Conservation (phyloP, 2,113 vertebrate genomes). For the Cebidichthys violaceus region DNA sequence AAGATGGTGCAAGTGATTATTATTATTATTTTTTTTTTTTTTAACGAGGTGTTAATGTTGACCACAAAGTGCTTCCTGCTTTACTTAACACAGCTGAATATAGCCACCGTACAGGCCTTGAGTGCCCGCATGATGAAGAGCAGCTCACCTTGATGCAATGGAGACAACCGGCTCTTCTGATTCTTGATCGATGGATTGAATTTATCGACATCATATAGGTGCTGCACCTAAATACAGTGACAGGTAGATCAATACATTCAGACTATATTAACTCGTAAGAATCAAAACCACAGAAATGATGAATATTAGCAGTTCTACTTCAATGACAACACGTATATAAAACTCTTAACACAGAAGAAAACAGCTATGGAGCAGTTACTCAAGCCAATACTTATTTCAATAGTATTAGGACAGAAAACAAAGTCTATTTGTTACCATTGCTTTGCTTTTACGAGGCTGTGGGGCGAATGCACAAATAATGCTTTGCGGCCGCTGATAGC, state of each 20-base stretch:
- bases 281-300: background rate
- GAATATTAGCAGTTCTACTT: background rate
- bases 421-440: background rate
- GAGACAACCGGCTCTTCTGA: constrained; percentile 43
- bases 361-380: background rate
- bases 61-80: background rate
- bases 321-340: background rate
- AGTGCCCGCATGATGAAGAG: background rate
- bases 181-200: constrained; percentile 62
- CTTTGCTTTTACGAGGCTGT: no score
- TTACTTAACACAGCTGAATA: background rate
- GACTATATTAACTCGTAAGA: background rate
- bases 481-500: background rate
- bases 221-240: constrained; percentile 70
- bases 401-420: background rate
- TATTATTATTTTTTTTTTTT: background rate
- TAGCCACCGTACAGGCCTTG: background rate
- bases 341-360: background rate
- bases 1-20: background rate
- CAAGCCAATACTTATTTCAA: background rate
- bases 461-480: background rate
- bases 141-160: constrained; percentile 67
- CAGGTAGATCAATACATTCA: background rate
- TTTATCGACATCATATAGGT: constrained; percentile 85
- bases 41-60: background rate